Evolutionary conservation across 2,797 vertebrate genomes (phyloP).

Genomic region (Sebastes vulpes): DNA sequence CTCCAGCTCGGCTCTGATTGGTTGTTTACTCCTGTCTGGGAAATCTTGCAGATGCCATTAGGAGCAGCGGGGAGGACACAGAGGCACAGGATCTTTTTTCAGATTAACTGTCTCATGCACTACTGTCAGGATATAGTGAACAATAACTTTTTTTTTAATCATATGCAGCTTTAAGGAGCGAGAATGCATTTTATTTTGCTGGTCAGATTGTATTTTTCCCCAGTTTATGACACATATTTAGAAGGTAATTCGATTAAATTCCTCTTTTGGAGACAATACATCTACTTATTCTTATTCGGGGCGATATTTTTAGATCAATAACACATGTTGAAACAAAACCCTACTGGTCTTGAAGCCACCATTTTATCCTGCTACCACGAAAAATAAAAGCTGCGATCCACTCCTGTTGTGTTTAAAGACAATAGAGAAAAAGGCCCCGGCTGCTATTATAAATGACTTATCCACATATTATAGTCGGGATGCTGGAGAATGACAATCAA

Average conservation of each 20-base stretch:
- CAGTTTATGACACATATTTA: neutral
- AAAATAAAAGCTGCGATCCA: neutral
- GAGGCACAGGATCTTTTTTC: too few relatives aligned
- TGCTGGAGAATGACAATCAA: slow-evolving; percentile 38
- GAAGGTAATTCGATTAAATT: neutral
- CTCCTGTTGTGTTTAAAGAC: slow-evolving; percentile 25
- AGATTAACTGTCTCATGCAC: too few relatives aligned
- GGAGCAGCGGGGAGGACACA: too few relatives aligned
- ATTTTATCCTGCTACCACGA: neutral
- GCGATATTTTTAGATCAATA: neutral
- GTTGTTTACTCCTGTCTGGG: too few relatives aligned
- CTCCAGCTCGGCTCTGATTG: too few relatives aligned
- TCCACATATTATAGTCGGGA: neutral
- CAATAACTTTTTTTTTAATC: too few relatives aligned
- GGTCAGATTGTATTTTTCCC: neutral
- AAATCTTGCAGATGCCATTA: too few relatives aligned
- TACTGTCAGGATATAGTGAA: too few relatives aligned
- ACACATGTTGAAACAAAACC: neutral
- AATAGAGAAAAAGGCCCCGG: neutral
- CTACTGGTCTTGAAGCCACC: neutral
- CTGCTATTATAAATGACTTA: slow-evolving; percentile 17
- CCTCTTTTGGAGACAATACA: neutral
- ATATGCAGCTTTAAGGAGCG: neutral
- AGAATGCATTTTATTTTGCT: neutral
- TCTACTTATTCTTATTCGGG: neutral